Percentiles rank a stretch among this genome's conserved stretches.
Conservation (phyloP, 1,140 invertebrate genomes). For the Ooceraea biroi region DNA sequence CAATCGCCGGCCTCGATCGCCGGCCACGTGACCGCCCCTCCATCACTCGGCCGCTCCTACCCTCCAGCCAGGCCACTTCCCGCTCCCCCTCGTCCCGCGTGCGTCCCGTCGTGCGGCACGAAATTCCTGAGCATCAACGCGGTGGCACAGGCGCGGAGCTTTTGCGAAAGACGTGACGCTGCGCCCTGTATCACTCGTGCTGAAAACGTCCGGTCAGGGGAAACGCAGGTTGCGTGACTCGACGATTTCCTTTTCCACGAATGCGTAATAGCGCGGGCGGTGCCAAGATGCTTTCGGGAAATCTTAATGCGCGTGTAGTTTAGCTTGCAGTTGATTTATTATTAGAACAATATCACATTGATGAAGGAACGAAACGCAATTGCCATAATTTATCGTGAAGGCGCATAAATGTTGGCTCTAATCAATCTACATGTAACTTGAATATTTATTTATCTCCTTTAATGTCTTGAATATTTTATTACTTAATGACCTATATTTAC, state of each 20-base stretch:
- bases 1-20: constrained; percentile 62
- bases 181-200: constrained; percentile 23
- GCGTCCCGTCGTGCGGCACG: neutral
- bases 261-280: neutral
- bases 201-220: constrained; percentile 62
- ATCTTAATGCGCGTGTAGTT: neutral
- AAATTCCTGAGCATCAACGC: constrained; percentile 61
- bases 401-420: constrained; percentile 8
- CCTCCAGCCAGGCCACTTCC: neutral
- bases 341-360: neutral
- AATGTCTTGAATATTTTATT: constrained; percentile 28
- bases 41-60: constrained; percentile 40
- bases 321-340: neutral
- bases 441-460: neutral
- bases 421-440: neutral
- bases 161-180: constrained; percentile 23
- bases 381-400: neutral
- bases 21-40: constrained; percentile 70
- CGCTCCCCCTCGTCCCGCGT: neutral
- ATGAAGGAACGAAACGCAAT: neutral
- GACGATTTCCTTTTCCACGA: constrained; percentile 11
- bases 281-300: neutral
- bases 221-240: constrained; percentile 14
- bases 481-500: constrained; percentile 10
- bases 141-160: constrained; percentile 15